These are phyloP conservation scores for Eremophila alpestris DNA, from an alignment of 2,797 vertebrate species.

Conservation along the genomic window DNA sequence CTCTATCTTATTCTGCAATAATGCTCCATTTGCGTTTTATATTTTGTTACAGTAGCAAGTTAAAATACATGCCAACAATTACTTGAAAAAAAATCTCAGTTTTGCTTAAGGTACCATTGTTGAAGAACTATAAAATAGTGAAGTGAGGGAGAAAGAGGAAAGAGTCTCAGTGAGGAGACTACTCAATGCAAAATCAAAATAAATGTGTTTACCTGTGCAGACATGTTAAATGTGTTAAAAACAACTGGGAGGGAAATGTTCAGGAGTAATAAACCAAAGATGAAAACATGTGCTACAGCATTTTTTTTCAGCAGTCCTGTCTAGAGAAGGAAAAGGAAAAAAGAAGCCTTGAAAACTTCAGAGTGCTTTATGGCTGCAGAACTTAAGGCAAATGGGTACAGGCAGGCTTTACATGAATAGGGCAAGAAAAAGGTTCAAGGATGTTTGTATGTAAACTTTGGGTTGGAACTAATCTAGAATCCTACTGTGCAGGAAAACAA, in stretches of 20 bases:
- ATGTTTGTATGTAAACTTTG: not conserved
- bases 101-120: not conserved
- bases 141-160: not conserved
- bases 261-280: not conserved
- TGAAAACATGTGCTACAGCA: not conserved
- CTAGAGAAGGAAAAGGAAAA: not conserved
- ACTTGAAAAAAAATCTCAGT: not conserved
- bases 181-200: not conserved
- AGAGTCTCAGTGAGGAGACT: not conserved
- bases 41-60: not conserved
- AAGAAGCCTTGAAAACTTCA: not conserved
- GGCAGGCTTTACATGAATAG: not conserved
- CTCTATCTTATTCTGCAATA: not conserved
- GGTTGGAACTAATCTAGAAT: not conserved
- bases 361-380: not conserved
- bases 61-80: not conserved
- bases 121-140: not conserved
- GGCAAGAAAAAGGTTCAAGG: not conserved
- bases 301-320: not conserved
- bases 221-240: not conserved
- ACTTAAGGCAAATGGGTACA: not conserved
- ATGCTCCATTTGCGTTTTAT: not conserved
- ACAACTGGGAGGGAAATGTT: accelerated
- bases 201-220: not conserved
- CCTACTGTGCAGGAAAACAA: not conserved